phyloP scores from a whole-genome alignment of 2,113 vertebrate genomes.

The Dasyornis broadbenti region DNA sequence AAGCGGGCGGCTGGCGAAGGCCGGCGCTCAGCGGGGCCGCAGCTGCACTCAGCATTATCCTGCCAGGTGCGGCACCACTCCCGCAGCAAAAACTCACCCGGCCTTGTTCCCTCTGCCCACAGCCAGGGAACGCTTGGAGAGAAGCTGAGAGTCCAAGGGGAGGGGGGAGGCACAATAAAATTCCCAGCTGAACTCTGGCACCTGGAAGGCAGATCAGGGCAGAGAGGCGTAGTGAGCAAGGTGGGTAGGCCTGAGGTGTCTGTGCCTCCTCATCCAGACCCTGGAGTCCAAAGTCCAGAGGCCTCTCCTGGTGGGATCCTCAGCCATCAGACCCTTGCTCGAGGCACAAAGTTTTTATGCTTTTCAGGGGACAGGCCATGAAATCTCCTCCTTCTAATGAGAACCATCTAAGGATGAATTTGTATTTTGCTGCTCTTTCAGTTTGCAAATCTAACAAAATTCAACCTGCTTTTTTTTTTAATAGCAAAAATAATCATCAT shows the following conservation, averaged over 20 bases:
- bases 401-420: background rate
- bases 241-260: background rate
- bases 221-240: background rate
- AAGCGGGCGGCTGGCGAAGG: background rate
- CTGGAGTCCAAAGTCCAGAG: background rate
- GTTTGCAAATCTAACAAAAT: background rate
- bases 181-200: background rate
- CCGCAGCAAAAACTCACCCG: rapidly evolving
- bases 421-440: background rate
- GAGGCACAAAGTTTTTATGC: rapidly evolving
- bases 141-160: background rate
- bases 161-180: background rate
- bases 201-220: background rate
- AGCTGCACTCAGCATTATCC: background rate
- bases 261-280: background rate
- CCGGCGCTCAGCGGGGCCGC: background rate
- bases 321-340: background rate
- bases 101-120: background rate
- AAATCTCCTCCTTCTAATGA: background rate
- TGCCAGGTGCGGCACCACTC: background rate
- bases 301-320: background rate
- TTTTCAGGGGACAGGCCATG: rapidly evolving
- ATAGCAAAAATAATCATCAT: background rate
- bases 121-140: background rate
- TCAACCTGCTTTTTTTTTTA: background rate